Conservation (phyloP, 92 coral and sea anemone genomes). For the Umimayanthus chanpuru region DNA sequence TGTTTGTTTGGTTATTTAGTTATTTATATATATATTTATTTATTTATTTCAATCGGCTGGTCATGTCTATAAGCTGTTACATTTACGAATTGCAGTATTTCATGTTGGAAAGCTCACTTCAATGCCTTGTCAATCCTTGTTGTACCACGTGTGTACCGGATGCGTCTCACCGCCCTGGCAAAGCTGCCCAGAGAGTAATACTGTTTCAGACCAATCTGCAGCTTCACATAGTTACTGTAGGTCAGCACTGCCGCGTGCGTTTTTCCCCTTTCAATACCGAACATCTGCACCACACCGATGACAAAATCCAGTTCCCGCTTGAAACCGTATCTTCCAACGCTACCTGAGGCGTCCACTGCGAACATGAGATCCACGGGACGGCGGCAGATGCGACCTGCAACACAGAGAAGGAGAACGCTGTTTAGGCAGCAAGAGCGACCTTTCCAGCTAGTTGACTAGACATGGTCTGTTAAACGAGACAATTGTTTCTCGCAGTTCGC, state of each 20-base stretch:
- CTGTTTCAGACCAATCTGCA: conserved; percentile 45
- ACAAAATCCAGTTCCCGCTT: conserved; percentile 64
- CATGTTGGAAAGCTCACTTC: not conserved
- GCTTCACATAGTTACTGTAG: conserved; percentile 59
- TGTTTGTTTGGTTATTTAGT: too few species aligned
- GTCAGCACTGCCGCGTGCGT: conserved; percentile 75
- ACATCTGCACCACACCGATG: conserved; percentile 49
- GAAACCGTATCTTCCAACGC: conserved; percentile 65
- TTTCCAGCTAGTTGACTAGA: too few species aligned
- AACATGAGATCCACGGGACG: conserved; percentile 70
- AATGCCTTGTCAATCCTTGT: conserved; percentile 80
- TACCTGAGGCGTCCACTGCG: conserved; percentile 80
- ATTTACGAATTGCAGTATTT: too few species aligned
- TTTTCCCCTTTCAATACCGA: conserved; percentile 57
- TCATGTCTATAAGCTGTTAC: too few species aligned
- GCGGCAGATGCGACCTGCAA: conserved; percentile 48
- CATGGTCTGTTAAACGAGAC: not conserved
- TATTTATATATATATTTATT: too few species aligned
- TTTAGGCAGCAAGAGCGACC: not conserved
- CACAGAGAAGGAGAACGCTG: not conserved
- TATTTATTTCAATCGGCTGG: too few species aligned
- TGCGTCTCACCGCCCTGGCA: conserved; percentile 50
- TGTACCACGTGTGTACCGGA: conserved; percentile 61
- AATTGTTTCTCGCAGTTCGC: not conserved
- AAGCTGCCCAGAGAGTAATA: conserved; percentile 39